Evolutionary conservation across 2,797 vertebrate genomes (phyloP), one percentile per base, ranked within the genome.

Genomic region (Lophotriccus pileatus): DNA sequence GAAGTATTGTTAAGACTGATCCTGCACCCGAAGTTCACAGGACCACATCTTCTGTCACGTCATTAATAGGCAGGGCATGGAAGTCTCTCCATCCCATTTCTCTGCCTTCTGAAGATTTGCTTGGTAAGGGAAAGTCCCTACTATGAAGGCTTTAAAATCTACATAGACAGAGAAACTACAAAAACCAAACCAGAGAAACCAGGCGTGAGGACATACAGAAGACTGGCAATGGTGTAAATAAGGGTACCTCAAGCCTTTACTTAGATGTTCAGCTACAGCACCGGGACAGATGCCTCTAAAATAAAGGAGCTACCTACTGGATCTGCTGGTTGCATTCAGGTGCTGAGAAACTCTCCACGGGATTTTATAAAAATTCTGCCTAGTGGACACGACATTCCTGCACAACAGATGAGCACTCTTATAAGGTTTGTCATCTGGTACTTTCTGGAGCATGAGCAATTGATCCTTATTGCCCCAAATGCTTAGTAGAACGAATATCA

Each of bases 301-400:
- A 80, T 25, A 60, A 84, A 73, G 25, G 12, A 91, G 14, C 24
- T 27, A 8, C 20, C 30, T 69, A 11, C 73, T 52, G 52, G 5
- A 59, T 47, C 22, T 66, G 69, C 36, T n/a, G 44, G 7, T 14
- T 55, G 16, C 39, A 43, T 47, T 63, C 49, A 67, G 6, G 36
- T 36, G 32, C 43, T 34, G 15, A 30, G 53, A 12, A 63, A 16
- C 22, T 37, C 32, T 82, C 49, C 32, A 7, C 5, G 13, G 58
- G 37, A 49, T 20, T 75, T 69, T 44, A 32, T 25, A 58, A 69
- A 73, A 66, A 41, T 66, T 70, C 39, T 74, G 44, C 44, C 23
- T 32, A 30, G 30, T 11, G 36, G 63, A 62, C 37, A 46, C 0
- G 0, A 14, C 5, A 17, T 32, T 32, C 12, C 2, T 44, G 63